These are phyloP conservation scores for Tenthredo scrophulariae DNA, from an alignment of 2,888 invertebrate genomes.

Conservation along the genomic window DNA sequence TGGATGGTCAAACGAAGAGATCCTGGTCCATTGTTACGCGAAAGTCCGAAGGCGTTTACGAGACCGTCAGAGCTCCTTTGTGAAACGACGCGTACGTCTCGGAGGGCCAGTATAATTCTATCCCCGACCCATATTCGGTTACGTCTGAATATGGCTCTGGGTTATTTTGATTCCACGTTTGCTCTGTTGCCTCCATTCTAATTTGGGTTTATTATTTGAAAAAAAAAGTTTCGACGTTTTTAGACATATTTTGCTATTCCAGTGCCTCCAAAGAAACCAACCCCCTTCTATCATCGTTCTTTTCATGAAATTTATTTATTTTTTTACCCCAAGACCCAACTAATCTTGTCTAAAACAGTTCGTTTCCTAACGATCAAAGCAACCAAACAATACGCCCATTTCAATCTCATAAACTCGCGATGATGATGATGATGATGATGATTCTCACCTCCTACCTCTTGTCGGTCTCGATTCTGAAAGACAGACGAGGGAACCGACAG, in stretches of 20 bases:
- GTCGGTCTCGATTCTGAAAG: slow-evolving; percentile 44
- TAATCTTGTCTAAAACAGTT: neutral
- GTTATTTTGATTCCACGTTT: slow-evolving; percentile 57
- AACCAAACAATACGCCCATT: slow-evolving; percentile 41
- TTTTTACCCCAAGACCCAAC: neutral
- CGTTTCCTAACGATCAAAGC: slow-evolving; percentile 5
- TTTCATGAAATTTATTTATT: neutral
- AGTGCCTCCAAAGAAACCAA: slow-evolving; percentile 56
- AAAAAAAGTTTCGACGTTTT: slow-evolving; percentile 68
- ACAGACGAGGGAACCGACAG: slow-evolving; percentile 59
- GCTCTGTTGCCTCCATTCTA: slow-evolving; percentile 52
- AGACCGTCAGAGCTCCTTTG: slow-evolving; percentile 29
- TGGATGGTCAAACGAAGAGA: slow-evolving; percentile 8
- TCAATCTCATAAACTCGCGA: neutral
- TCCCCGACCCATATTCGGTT: slow-evolving; percentile 55
- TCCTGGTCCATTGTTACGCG: slow-evolving; percentile 18
- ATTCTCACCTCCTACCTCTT: slow-evolving; percentile 10
- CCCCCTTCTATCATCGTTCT: slow-evolving; percentile 27
- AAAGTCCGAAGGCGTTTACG: slow-evolving; percentile 49
- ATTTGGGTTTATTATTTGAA: slow-evolving; percentile 49
- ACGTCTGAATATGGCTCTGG: slow-evolving; percentile 53
- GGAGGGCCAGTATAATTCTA: neutral
- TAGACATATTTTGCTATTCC: slow-evolving; percentile 67
- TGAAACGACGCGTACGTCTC: slow-evolving; percentile 24
- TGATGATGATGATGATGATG: slow-evolving; percentile 15